Conservation (phyloP, 2,888 invertebrate genomes). For the Apantesis nais region DNA sequence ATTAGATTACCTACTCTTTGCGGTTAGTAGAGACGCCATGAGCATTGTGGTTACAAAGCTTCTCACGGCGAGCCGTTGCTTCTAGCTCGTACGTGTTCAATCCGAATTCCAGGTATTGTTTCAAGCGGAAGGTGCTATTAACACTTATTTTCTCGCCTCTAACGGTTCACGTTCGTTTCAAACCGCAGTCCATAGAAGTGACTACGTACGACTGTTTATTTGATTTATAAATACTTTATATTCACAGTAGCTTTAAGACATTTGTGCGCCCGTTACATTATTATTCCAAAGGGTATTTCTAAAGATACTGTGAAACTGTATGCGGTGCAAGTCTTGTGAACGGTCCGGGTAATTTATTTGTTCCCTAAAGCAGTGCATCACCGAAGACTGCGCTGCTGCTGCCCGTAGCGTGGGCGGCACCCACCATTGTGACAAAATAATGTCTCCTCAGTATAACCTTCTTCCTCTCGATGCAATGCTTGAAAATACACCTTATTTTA, state of each 20-base stretch:
- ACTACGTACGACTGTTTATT: constrained; percentile 24
- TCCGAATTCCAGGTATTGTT: constrained; percentile 60
- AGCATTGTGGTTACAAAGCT: constrained; percentile 78
- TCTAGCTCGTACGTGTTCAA: constrained; percentile 64
- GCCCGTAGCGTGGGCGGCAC: constrained; percentile 80
- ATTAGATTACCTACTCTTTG: constrained; percentile 83
- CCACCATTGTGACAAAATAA: constrained; percentile 85
- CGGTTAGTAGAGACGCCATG: constrained; percentile 79
- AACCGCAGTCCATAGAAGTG: constrained; percentile 19
- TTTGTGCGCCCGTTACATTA: constrained; percentile 55
- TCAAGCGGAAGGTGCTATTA: constrained; percentile 54
- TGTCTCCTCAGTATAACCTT: constrained; percentile 79
- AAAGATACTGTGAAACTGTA: constrained; percentile 70
- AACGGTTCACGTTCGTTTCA: constrained; percentile 32
- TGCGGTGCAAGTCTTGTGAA: constrained; percentile 69
- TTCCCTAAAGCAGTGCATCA: constrained; percentile 84
- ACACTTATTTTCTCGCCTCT: constrained; percentile 45
- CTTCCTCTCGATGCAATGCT: constrained; percentile 53
- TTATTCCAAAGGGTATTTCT: constrained; percentile 65
- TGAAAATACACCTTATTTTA: constrained; percentile 68
- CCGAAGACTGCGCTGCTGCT: constrained; percentile 74
- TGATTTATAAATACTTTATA: constrained; percentile 35
- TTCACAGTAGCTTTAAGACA: constrained; percentile 43
- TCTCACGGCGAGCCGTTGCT: constrained; percentile 73
- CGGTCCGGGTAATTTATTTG: constrained; percentile 81